Conservation (phyloP, 2,113 vertebrate genomes). For the Micromys minutus region DNA sequence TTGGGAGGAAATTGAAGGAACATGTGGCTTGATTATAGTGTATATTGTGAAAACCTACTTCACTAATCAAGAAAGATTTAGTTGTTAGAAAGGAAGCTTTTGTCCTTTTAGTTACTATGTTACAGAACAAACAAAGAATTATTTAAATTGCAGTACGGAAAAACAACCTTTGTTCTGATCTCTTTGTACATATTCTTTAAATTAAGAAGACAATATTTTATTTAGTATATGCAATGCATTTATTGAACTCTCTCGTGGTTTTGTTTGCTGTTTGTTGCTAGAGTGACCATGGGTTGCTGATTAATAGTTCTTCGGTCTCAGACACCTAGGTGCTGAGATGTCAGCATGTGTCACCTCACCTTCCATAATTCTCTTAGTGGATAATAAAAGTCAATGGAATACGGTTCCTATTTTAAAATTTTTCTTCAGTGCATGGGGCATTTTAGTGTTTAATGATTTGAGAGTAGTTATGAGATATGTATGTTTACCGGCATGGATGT, state of each 20-base stretch:
- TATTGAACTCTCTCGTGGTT: background rate
- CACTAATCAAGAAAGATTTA: background rate
- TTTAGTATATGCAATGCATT: background rate
- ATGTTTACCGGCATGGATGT: background rate
- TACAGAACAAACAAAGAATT: background rate
- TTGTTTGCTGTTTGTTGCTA: background rate
- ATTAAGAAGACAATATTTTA: constrained; percentile 21
- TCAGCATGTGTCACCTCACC: background rate
- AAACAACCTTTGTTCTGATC: background rate
- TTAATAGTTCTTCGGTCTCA: background rate
- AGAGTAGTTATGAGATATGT: background rate
- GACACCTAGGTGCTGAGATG: background rate
- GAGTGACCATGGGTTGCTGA: too few species aligned
- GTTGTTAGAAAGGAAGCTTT: background rate
- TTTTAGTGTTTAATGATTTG: background rate
- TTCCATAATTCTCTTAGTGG: background rate
- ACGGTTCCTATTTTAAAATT: background rate
- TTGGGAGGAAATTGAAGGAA: background rate
- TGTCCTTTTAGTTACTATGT: background rate
- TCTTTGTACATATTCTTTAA: background rate
- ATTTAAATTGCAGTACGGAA: background rate
- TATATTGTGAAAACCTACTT: background rate
- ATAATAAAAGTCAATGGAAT: background rate
- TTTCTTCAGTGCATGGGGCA: background rate
- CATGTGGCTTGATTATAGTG: background rate